Base-by-base conservation (phyloP, 2,888 invertebrate species). In the Drosophila anomelani region DNA sequence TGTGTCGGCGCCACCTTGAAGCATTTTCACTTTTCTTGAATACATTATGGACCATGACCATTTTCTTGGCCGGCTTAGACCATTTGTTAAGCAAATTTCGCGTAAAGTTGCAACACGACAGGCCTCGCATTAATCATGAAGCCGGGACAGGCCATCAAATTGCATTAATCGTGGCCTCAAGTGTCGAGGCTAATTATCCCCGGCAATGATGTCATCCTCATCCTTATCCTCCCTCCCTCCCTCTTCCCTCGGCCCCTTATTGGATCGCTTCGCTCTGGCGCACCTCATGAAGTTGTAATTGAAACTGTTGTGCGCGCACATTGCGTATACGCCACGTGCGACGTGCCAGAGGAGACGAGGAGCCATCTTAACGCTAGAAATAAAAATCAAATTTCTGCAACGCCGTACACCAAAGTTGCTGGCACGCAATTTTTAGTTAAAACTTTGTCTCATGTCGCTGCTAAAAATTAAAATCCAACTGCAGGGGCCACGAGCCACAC, bases 381-480 rank as follows among this genome's bases (percentile, higher is more conserved):
- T 79, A 80, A 88, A 81, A 85, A 80, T 86, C 77, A 79, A 83
- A 86, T 87, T 88, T 70, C 77, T 67, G 61, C 47, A 17, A 38
- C 51, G 51, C 60, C 63, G 64, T 55, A 54, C 47, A 9, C 51
- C 64, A 57, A 79, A 84, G 67, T 81, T 79, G 66, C 54, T 59
- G 63, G 67, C 53, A 46, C 53, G 72, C 86, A 88, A 75, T 80
- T 83, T 88, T 88, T 84, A 88, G 86, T 84, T 79, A 81, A 88
- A 84, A 84, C 84, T 86, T 84, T 88, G 87, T 79, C 88, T 70
- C 88, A 63, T 78, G 76, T 85, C 74, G 46, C 71, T 75, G 64
- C 78, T 67, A 75, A 85, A 80, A 88, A 88, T 86, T 80, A 83
- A 87, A 84, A 74, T 85, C 79, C 86, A 82, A 82, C 83, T 79